Evolutionary conservation across 2,797 vertebrate species (phyloP).

Genomic region (Chaunax sp.): DNA sequence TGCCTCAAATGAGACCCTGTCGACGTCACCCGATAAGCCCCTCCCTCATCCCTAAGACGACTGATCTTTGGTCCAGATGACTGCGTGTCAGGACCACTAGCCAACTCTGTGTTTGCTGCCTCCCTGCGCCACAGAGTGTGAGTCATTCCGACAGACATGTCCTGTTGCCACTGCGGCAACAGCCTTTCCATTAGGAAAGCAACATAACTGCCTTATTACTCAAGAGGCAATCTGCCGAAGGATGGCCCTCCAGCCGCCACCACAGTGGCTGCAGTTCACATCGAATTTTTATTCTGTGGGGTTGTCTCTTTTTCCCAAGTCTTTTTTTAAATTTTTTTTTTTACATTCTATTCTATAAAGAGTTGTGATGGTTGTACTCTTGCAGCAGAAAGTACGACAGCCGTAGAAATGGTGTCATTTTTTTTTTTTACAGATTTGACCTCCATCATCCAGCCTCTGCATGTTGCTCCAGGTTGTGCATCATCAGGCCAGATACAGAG

Average conservation of each 20-base stretch:
- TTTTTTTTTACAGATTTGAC: too few relatives aligned
- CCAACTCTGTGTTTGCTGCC: conserved; percentile 25
- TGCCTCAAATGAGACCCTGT: conserved; percentile 20
- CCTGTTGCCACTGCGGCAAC: conserved; percentile 60
- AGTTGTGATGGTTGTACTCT: too few relatives aligned
- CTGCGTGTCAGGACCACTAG: conserved; percentile 38
- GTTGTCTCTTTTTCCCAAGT: background rate
- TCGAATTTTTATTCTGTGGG: conserved; percentile 5
- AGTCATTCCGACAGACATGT: conserved; percentile 59
- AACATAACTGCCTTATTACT: conserved; percentile 70
- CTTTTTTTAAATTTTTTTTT: background rate
- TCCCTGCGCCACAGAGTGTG: conserved; percentile 32
- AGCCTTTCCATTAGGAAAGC: conserved; percentile 67
- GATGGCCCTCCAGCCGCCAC: conserved; percentile 41
- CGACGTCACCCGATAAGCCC: conserved; percentile 22
- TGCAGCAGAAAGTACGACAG: too few relatives aligned
- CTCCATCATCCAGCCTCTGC: background rate
- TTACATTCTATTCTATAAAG: too few relatives aligned
- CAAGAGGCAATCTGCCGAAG: conserved; percentile 61
- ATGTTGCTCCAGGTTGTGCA: background rate
- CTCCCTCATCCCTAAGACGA: conserved; percentile 18
- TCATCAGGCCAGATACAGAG: background rate
- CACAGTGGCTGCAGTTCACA: conserved; percentile 20
- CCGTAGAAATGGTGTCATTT: too few relatives aligned
- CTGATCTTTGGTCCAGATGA: conserved; percentile 47